These are phyloP conservation scores for Lochmaea crataegi DNA, from an alignment of 2,888 invertebrate genomes.

Conservation along the genomic window DNA sequence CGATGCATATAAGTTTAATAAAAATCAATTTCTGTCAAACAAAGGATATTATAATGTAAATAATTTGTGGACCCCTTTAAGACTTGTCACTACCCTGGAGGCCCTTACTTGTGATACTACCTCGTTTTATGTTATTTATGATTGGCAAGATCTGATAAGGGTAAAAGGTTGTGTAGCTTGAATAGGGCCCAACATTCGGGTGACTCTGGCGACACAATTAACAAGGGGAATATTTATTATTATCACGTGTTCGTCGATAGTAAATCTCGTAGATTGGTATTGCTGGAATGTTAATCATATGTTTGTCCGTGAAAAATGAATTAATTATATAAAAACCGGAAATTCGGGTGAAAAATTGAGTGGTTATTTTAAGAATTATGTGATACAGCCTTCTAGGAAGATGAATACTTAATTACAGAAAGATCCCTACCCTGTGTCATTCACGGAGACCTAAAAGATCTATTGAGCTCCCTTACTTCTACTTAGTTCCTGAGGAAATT, in stretches of 20 bases:
- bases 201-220: conserved; percentile 24
- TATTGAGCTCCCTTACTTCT: no score
- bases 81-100: not conserved
- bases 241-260: conserved; percentile 23
- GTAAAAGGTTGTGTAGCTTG: conserved; percentile 24
- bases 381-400: not conserved
- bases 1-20: not conserved
- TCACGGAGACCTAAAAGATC: no score
- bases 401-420: not conserved
- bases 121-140: conserved; percentile 25
- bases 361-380: not conserved
- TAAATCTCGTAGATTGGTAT: conserved; percentile 22
- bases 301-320: conserved; percentile 2
- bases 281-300: conserved; percentile 18
- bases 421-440: not conserved
- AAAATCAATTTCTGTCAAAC: not conserved
- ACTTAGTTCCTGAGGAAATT: no score
- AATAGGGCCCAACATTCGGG: conserved; percentile 17
- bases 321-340: conserved; percentile 4
- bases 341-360: not conserved
- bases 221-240: conserved; percentile 24
- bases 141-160: conserved; percentile 32
- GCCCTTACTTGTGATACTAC: not conserved
- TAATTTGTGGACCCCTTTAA: not conserved
- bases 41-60: not conserved